Base-by-base conservation (phyloP, 35 echinoderm and acorn worm species). In the Ophioderma brevispina region DNA sequence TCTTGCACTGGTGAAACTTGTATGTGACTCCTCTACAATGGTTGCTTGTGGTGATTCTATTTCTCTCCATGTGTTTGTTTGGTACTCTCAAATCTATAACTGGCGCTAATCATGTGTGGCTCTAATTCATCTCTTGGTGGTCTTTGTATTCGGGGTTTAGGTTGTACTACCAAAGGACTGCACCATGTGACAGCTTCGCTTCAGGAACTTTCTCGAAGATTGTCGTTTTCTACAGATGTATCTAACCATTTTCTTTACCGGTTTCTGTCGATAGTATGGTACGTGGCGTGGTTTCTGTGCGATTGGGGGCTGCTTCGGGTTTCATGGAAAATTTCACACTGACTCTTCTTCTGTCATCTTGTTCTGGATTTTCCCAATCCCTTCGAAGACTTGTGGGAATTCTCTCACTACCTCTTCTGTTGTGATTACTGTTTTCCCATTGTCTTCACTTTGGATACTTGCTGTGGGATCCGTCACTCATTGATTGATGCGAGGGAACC, bases 1-100 rank as follows among this genome's bases (percentile, higher is more conserved):
- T 52, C 76, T 79, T 94, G 40, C 86, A 89, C 23, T 84, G 77
- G 41, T 89, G 70, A 38, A 90, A 94, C 43, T 87, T 90, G 83
- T 94, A 87, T 33, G 31, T 87, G 75, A 94, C 86, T 94, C 92
- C 84, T 94, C 93, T 17, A 94, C 92, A 1, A 86, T 64, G 10
- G 88, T 83, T 1, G 81, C 77, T 87, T 90, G 87, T 0, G n/a
- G 76, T 86, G 49, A 94, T 90, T 86, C 88, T 80, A 31, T 85
- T 91, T 28, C 82, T 86, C 32, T 90, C 92, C 92, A 94, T 94
- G 39, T 37, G 78, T 36, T 94, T 94, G 55, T 87, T 87, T 63
- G 76, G 88, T 21, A 91, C 75, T 41, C 81, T 75, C 23, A 91
- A 75, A 36, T 94, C 82, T 25, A 94, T 35, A n/a, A 36, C 88